These are phyloP conservation scores for Zaprionus kolodkinae DNA, from an alignment of 1,140 invertebrate species.

Conservation along the genomic window DNA sequence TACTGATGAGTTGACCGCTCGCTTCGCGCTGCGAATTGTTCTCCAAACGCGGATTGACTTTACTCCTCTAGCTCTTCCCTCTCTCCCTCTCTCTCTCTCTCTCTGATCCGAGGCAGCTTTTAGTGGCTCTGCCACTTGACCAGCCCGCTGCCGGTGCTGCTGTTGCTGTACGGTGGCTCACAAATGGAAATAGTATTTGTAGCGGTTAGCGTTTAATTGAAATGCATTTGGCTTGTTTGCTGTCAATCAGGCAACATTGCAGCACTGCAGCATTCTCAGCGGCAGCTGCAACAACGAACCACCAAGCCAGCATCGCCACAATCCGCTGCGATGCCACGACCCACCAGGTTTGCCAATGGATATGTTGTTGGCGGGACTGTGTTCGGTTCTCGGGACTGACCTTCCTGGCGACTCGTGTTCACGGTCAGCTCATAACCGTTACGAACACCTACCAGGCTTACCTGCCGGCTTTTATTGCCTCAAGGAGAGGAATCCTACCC, in stretches of 20 bases:
- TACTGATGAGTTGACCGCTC: conserved; percentile 82
- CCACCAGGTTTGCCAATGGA: background rate
- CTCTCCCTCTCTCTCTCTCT: background rate
- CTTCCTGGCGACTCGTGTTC: background rate
- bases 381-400: background rate
- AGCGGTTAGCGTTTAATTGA: conserved; percentile 83
- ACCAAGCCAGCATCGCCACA: background rate
- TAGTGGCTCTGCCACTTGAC: conserved; percentile 54
- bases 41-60: no score
- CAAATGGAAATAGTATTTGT: conserved; percentile 76
- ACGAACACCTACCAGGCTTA: background rate
- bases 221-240: conserved; percentile 80
- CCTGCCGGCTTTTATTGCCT: background rate
- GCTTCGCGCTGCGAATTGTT: conserved; percentile 72
- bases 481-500: no score
- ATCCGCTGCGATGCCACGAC: background rate
- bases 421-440: conserved; percentile 6
- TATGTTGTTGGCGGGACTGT: background rate
- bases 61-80: no score
- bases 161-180: conserved; percentile 28
- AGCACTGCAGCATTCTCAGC: conserved; percentile 6
- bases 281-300: conserved; percentile 4
- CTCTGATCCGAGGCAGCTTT: background rate
- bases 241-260: conserved; percentile 68
- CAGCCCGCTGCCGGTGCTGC: conserved; percentile 27